Evolutionary conservation across 2,113 vertebrate species (phyloP), one percentile per base, ranked within the genome.

Genomic region (Suncus etruscus): DNA sequence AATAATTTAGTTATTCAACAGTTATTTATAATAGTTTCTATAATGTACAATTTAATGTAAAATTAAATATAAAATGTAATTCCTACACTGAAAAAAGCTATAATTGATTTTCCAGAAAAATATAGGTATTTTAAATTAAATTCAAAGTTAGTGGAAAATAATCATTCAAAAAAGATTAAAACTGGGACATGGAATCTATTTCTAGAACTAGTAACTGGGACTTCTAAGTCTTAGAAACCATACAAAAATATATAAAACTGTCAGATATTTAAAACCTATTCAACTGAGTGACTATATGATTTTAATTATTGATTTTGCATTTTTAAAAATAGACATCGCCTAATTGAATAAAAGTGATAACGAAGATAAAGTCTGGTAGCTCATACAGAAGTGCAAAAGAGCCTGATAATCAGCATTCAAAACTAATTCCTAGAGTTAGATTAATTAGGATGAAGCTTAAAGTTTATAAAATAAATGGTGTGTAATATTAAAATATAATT

Each of bases 51-150:
- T 63, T 50, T 51, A 10, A 18, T 10, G 8, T 58, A 12, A 14
- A 66, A 68, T 81, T 50, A 68, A 80, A 65, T 79, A 27, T 6
- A 83, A 65, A 81, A 51, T 81, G 54, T 29, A 24, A 31, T 29
- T 8, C 3, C 0, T 58, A 18, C 3, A 16, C 1, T 76, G 39
- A 69, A 87, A 48, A 15, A 24, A 1, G 25, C 85, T 68, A 18
- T 47, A 82, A 73, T 65, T 47, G 10, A 74, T 83, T 89, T 91
- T 6, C 16, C 58, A 86, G 89, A 20, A 83, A 77, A 70, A 51
- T 6, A 75, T 6, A 72, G 18, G 1, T 65, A 80, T 61, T 65
- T 93, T 51, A 22, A 82, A 94, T 58, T 18, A 78, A 51, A 1
- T 47, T 18, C 8, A 79, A 69, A 54, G 24, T 9, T 29, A 54